These are phyloP conservation scores for Leptopilina boulardi DNA, from an alignment of 1,140 invertebrate genomes.

Conservation along the genomic window DNA sequence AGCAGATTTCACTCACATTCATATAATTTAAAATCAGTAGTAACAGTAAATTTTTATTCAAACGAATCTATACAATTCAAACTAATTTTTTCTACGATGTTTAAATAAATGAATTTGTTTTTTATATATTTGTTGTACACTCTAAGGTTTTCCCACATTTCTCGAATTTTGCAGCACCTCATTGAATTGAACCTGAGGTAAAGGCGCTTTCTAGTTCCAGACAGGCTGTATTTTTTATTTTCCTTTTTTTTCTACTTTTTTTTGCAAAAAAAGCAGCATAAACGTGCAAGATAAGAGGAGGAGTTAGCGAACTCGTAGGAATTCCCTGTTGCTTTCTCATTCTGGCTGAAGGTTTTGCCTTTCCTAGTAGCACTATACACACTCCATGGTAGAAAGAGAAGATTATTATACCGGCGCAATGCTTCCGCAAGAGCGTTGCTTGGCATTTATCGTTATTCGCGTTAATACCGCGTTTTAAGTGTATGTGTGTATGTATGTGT, in stretches of 20 bases:
- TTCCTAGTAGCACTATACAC: not conserved
- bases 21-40: no score
- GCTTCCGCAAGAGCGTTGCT: conserved; percentile 21
- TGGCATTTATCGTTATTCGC: conserved; percentile 45
- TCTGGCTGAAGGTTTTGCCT: not conserved
- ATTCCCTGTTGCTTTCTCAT: conserved; percentile 33
- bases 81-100: not conserved
- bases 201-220: conserved; percentile 16
- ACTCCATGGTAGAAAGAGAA: conserved; percentile 6
- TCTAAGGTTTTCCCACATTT: no score
- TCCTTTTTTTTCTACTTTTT: no score
- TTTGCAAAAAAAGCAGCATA: conserved; percentile 14
- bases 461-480: conserved; percentile 38
- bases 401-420: not conserved
- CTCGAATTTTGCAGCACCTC: not conserved
- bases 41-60: no score
- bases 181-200: conserved; percentile 17
- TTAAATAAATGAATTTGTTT: not conserved
- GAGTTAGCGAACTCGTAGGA: conserved; percentile 29
- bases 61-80: no score
- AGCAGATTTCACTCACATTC: no score
- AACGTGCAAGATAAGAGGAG: conserved; percentile 30
- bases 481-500: no score
- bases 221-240: not conserved
- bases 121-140: not conserved